Evolutionary conservation across 1,140 invertebrate genomes (phyloP).

Genomic region (Brachionus plicatilis): DNA sequence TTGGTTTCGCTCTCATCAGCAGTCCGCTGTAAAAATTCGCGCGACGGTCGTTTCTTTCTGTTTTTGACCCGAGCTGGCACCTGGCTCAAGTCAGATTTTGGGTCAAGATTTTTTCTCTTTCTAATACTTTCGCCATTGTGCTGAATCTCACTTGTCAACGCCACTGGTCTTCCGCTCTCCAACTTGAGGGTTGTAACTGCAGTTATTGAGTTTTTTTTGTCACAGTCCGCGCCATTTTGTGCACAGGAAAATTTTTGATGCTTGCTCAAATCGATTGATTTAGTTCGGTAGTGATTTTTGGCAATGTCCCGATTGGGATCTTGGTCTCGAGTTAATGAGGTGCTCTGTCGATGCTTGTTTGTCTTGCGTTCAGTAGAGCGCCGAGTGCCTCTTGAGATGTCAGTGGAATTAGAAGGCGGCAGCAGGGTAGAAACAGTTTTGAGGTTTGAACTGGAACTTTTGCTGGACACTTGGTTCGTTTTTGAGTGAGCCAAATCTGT

Average conservation of each 20-base stretch:
- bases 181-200: conserved; percentile 21
- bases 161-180: neutral
- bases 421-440: neutral
- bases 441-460: neutral
- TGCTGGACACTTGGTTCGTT: neutral
- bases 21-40: conserved; percentile 30
- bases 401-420: neutral
- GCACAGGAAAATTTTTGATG: neutral
- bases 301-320: neutral
- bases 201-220: conserved; percentile 13
- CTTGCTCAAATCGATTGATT: conserved; percentile 26
- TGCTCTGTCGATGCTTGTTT: conserved; percentile 23
- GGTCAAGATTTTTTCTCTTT: neutral
- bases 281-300: neutral
- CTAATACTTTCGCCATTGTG: neutral
- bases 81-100: neutral
- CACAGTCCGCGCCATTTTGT: neutral
- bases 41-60: conserved; percentile 16
- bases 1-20: conserved; percentile 37
- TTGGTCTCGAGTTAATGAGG: conserved; percentile 10
- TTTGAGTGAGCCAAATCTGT: neutral
- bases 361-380: neutral
- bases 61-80: conserved; percentile 7
- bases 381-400: neutral
- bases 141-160: neutral